A percentile compares a stretch with the other conserved stretches of the same genome.
phyloP scores from a whole-genome alignment of 2,113 vertebrate genomes.

The Rhabdornis inornatus region DNA sequence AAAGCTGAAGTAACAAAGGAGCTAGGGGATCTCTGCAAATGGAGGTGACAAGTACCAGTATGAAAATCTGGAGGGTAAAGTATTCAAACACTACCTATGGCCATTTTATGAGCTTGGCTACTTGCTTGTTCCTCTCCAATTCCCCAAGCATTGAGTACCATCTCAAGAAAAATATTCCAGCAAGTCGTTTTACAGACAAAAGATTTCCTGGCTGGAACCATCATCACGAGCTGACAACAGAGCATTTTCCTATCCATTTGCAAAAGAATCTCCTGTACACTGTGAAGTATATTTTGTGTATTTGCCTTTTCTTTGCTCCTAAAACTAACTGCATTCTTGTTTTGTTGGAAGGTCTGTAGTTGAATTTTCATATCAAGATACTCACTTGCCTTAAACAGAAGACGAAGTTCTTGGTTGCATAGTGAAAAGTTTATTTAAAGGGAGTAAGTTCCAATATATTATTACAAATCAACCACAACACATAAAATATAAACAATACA shows the following conservation, averaged over 20 bases:
- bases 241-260: not conserved
- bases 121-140: not conserved
- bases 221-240: not conserved
- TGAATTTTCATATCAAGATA: not conserved
- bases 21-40: not conserved
- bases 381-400: not conserved
- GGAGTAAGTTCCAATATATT: conserved; percentile 50
- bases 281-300: not conserved
- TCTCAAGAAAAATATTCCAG: not conserved
- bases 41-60: not conserved
- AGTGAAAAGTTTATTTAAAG: conserved; percentile 79
- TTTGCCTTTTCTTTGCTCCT: not conserved
- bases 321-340: not conserved
- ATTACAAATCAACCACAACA: conserved; percentile 69
- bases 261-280: not conserved
- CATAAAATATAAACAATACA: conserved; percentile 65
- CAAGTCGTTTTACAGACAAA: not conserved
- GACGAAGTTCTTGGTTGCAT: conserved; percentile 52
- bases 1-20: not conserved
- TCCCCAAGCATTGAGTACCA: not conserved
- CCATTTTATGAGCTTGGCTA: not conserved
- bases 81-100: not conserved
- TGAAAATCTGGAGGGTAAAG: not conserved
- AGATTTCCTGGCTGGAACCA: not conserved
- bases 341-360: not conserved